Evolutionary conservation across 2,888 invertebrate species (phyloP).

Genomic region (Zelleria hepariella): DNA sequence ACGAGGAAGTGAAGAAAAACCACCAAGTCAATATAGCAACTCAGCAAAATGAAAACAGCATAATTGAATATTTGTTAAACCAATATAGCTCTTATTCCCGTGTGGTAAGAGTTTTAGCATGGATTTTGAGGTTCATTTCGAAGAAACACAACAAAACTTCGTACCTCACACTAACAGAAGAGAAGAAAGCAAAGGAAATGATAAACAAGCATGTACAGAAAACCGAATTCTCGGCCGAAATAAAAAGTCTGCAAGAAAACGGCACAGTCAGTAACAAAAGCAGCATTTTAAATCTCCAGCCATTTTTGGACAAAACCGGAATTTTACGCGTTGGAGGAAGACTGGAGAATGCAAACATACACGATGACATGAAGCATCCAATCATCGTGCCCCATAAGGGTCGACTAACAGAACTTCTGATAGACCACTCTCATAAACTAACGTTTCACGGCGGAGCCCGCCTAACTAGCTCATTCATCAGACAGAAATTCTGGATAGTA

Average conservation of each 20-base stretch:
- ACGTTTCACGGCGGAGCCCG: constrained; percentile 7
- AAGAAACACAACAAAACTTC: neutral
- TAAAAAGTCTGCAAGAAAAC: neutral
- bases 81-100: neutral
- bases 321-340: constrained; percentile 2
- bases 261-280: neutral
- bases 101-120: neutral
- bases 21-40: neutral
- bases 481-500: constrained; percentile 3
- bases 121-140: neutral
- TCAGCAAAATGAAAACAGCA: neutral
- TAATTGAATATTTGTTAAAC: neutral
- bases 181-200: neutral
- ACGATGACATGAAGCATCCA: constrained; percentile 6
- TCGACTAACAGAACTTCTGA: constrained; percentile 1
- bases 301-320: neutral
- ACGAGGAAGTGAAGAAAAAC: neutral
- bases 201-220: neutral
- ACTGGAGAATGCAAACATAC: neutral
- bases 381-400: constrained; percentile 1
- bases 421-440: constrained; percentile 2
- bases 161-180: neutral
- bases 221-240: neutral
- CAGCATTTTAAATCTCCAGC: neutral
- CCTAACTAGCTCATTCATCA: neutral